Evolutionary conservation across 2,113 vertebrate genomes (phyloP).

Genomic region (Petrocephalus zakoni): DNA sequence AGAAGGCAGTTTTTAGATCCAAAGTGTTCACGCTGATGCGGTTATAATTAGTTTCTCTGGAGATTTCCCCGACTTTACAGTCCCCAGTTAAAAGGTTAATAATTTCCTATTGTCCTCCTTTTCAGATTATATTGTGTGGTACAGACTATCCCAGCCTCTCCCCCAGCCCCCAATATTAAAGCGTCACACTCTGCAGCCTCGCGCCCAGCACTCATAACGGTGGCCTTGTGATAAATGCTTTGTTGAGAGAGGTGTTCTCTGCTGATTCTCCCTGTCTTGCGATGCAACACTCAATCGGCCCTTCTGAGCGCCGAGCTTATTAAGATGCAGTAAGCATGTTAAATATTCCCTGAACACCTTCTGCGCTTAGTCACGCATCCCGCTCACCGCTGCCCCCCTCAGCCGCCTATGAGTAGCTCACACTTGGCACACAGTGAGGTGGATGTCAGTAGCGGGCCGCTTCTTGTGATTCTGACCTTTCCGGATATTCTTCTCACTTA

Average conservation of each 20-base stretch:
- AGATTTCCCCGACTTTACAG: not conserved
- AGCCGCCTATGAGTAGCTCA: not conserved
- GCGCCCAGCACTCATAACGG: not conserved
- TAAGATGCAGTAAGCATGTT: slow-evolving; percentile 9
- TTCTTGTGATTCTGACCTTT: not conserved
- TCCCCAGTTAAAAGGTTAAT: slow-evolving; percentile 26
- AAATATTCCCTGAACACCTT: slow-evolving; percentile 1
- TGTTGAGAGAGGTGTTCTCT: not conserved
- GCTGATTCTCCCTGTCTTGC: not conserved
- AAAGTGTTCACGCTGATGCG: not conserved
- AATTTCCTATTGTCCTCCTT: slow-evolving; percentile 19
- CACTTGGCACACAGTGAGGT: not conserved
- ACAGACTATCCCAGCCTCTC: not conserved
- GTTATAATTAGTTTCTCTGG: slow-evolving; percentile 21
- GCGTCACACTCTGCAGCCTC: not conserved
- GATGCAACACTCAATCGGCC: not conserved
- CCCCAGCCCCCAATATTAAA: not conserved
- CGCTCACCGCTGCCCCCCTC: not conserved
- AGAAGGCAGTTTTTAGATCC: slow-evolving; percentile 10
- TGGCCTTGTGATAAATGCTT: not conserved
- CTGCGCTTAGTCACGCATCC: not conserved
- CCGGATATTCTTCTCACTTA: not conserved
- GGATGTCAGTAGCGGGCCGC: not conserved
- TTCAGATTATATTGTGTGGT: slow-evolving; percentile 3
- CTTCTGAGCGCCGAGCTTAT: not conserved